Evolutionary conservation across 2,888 invertebrate genomes (phyloP), one percentile per base, ranked within the genome.

Genomic region (Agrochola lota): DNA sequence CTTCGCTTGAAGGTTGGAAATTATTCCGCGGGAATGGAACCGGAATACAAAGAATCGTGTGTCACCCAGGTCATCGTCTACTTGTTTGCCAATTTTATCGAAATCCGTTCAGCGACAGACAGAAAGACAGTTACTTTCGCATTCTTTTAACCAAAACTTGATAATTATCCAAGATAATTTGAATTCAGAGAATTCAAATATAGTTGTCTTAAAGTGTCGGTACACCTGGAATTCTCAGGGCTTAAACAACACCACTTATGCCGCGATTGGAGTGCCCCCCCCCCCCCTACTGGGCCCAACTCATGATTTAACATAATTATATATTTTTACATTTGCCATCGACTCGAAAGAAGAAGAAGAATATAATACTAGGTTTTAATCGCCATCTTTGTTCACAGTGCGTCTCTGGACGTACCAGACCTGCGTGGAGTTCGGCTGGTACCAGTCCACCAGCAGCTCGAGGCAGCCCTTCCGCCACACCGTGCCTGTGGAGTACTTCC

Each of bases 351-450:
- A 40, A 23, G 20, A 30, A 40, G 2, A 40, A 40, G 0, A 40
- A 64, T 30, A 11, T 30, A 30, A 1, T 30, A 35, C 4, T n/a
- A n/a, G 0, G 17, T 17, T 68, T 1, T 15, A 30, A 52, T n/a
- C 3, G 6, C 9, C 9, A 52, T 72, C 4, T 43, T 60, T n/a
- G 23, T 55, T 83, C 91, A 4, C 93, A 98, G 98, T 97, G 92
- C 97, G 98, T 0, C 97, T 98, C 67, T 99, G 99, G 98, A 97
- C 97, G 3, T 98, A 98, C 93, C 99, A 99, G 94, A 98, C 98
- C 0, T 99, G 99, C 93, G 98, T 98, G 71, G 98, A 99, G 95
- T 99, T 97, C 93, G 99, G 98, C 74, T 99, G 98, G 97, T 98
- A 97, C 94, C 98, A 98, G 95, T 97, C 98, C 5, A 98, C 98